Evolutionary conservation across 2,797 vertebrate genomes (phyloP).

Genomic region (Mus spretus): DNA sequence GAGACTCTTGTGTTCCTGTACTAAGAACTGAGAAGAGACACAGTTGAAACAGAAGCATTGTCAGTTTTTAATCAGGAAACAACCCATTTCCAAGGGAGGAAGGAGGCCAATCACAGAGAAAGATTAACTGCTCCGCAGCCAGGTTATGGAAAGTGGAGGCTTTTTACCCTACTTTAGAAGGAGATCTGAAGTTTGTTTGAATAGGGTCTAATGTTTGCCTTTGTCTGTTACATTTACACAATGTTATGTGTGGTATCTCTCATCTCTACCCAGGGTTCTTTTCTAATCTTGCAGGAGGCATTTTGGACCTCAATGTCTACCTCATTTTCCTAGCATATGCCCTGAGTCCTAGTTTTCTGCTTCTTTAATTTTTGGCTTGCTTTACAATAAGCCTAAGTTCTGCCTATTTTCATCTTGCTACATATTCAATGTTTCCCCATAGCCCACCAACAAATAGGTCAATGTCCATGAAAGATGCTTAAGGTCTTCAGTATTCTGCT

Average conservation of each 20-base stretch:
- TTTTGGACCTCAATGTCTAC: neutral
- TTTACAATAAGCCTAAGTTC: neutral
- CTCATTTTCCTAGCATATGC: neutral
- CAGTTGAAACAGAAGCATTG: neutral
- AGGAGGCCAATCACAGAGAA: neutral
- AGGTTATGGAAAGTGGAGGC: neutral
- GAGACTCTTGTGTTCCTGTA: neutral
- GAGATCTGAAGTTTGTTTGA: neutral
- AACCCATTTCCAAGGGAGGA: neutral
- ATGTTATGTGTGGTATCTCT: neutral
- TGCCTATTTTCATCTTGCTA: neutral
- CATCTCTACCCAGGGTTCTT: neutral
- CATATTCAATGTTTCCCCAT: neutral
- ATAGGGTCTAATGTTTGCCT: neutral
- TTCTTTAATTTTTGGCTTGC: conserved; percentile 11
- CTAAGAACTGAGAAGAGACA: neutral
- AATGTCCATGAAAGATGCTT: neutral
- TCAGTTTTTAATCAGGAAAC: neutral
- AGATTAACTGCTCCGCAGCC: neutral
- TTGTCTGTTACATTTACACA: neutral
- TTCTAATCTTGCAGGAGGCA: neutral
- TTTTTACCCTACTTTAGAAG: neutral
- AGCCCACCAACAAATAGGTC: neutral
- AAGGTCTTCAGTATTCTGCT: neutral
- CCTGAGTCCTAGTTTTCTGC: neutral